Percentiles rank a stretch among this genome's conserved stretches.
These are phyloP conservation scores for Brachionus rubens DNA, from an alignment of 1,140 invertebrate genomes.

Conservation along the genomic window DNA sequence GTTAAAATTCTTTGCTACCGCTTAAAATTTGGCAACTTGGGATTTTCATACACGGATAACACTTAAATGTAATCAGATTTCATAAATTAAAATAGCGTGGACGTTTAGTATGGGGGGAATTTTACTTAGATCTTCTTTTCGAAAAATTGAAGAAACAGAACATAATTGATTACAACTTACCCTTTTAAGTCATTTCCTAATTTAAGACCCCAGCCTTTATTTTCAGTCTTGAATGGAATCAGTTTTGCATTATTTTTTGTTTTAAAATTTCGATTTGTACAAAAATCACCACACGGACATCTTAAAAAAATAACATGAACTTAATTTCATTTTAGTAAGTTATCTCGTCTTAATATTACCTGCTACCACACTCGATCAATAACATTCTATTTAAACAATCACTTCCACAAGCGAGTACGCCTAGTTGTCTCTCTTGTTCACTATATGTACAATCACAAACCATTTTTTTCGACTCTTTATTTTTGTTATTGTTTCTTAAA, in stretches of 20 bases:
- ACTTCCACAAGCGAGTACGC: conserved; percentile 82
- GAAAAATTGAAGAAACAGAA: too few species aligned
- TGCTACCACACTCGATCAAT: conserved; percentile 81
- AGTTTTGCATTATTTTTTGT: conserved; percentile 77
- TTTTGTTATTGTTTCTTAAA: conserved; percentile 14
- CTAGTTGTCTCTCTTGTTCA: conserved; percentile 74
- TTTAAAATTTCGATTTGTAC: conserved; percentile 91
- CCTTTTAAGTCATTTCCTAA: conserved; percentile 61
- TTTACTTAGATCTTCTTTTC: too few species aligned
- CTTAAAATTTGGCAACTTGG: too few species aligned
- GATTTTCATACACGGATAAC: too few species aligned
- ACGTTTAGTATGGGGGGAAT: too few species aligned
- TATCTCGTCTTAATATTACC: too few species aligned
- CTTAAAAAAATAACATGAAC: conserved; percentile 54
- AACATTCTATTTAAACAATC: conserved; percentile 93
- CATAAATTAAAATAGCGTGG: too few species aligned
- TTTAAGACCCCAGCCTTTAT: conserved; percentile 88
- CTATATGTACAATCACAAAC: conserved; percentile 88
- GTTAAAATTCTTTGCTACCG: too few species aligned
- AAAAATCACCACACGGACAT: conserved; percentile 79
- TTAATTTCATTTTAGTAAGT: too few species aligned
- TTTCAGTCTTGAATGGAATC: conserved; percentile 82
- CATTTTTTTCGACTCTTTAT: conserved; percentile 69
- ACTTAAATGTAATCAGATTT: too few species aligned
- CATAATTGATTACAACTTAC: not conserved